phyloP scores from a whole-genome alignment of 2,888 invertebrate species.

The Mimumesa dahlbomi region DNA sequence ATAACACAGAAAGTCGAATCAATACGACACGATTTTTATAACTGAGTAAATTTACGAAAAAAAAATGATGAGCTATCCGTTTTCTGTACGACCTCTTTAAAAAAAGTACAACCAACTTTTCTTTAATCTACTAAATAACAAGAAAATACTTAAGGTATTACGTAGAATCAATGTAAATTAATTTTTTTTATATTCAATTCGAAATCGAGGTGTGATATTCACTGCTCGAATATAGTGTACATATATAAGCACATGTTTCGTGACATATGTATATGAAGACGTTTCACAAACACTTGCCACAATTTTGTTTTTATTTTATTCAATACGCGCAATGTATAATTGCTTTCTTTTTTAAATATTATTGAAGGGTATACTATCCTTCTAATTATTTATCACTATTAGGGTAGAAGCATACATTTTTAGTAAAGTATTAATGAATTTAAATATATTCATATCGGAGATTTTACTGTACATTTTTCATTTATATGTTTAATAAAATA shows the following conservation, averaged over 20 bases:
- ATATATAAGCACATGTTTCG: conserved; percentile 3
- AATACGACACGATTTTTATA: not conserved
- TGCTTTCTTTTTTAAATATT: conserved; percentile 5
- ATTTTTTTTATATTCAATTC: too few relatives aligned
- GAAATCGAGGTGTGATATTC: too few relatives aligned
- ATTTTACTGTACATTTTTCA: conserved; percentile 57
- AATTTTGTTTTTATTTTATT: not conserved
- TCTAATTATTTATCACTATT: conserved; percentile 18
- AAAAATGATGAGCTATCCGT: not conserved
- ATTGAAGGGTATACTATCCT: not conserved
- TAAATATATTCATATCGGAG: conserved; percentile 19
- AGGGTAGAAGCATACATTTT: conserved; percentile 3
- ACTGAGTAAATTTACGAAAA: not conserved
- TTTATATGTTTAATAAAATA: conserved; percentile 67
- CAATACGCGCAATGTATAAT: not conserved
- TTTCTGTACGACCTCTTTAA: not conserved
- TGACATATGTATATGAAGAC: not conserved
- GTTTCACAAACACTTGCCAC: not conserved
- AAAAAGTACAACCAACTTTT: conserved; percentile 5
- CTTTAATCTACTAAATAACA: not conserved
- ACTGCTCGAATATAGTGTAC: conserved; percentile 7
- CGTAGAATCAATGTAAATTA: not conserved
- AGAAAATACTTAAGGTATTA: not conserved
- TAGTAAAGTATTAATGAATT: conserved; percentile 24
- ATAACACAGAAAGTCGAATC: not conserved